These are phyloP conservation scores for Epizoanthus fatuus DNA, from an alignment of 92 coral and sea anemone genomes.

Conservation along the genomic window DNA sequence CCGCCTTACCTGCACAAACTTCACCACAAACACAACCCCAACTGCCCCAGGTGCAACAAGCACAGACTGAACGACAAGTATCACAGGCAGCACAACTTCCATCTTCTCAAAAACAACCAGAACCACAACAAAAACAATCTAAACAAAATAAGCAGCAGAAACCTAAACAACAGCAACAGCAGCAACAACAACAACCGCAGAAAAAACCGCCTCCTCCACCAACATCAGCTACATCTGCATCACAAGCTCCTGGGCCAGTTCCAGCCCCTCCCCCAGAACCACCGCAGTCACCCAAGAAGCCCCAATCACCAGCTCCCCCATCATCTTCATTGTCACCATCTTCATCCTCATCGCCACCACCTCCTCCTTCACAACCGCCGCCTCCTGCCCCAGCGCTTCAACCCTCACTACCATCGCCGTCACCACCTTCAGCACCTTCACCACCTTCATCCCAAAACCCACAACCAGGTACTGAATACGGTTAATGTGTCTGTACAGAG, in stretches of 20 bases:
- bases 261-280: background rate
- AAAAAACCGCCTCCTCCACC: conserved; percentile 6
- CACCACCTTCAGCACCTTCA: background rate
- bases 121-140: too few species aligned
- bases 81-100: background rate
- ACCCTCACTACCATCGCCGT: background rate
- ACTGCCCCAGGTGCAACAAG: background rate
- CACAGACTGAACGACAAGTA: background rate
- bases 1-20: background rate
- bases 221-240: background rate
- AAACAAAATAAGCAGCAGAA: too few species aligned
- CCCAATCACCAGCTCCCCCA: background rate
- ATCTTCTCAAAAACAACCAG: background rate
- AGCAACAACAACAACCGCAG: background rate
- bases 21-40: background rate
- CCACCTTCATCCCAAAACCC: too few species aligned
- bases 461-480: background rate
- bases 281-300: background rate
- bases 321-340: background rate
- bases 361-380: background rate
- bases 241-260: background rate
- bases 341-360: background rate
- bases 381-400: background rate
- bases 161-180: background rate
- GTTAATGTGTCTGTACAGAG: too few species aligned